phyloP scores from a whole-genome alignment of 2,797 vertebrate genomes.

The Diceros bicornis region DNA sequence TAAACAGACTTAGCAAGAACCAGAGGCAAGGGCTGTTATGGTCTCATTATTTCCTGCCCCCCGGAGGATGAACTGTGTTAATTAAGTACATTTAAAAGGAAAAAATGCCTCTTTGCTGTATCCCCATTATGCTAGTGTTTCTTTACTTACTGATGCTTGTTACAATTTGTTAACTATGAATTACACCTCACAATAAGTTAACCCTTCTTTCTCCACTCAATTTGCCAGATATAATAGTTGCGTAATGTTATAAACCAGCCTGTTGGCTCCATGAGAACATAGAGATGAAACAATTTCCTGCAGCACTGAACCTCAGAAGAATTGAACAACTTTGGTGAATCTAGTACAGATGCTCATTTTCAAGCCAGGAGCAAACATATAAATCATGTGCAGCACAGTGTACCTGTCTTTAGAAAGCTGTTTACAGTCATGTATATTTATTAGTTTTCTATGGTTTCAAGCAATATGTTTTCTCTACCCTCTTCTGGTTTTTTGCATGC shows the following conservation, averaged over 20 bases:
- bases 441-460: conserved; percentile 61
- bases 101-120: conserved; percentile 22
- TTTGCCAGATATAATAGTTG: conserved; percentile 51
- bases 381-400: conserved; percentile 63
- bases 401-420: conserved; percentile 69
- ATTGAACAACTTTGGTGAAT: conserved; percentile 57
- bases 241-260: conserved; percentile 22
- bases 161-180: conserved; percentile 72
- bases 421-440: conserved; percentile 59
- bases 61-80: conserved; percentile 66
- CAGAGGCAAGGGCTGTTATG: conserved; percentile 54
- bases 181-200: conserved; percentile 66
- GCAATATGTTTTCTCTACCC: conserved; percentile 10
- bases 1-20: conserved; percentile 62
- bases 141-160: conserved; percentile 66
- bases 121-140: conserved; percentile 13
- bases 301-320: conserved; percentile 46
- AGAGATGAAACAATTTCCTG: conserved; percentile 40
- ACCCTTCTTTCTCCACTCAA: conserved; percentile 25
- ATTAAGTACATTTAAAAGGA: conserved; percentile 69
- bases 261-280: conserved; percentile 27
- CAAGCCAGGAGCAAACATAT: conserved; percentile 62
- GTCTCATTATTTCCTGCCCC: conserved; percentile 73
- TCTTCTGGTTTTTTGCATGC: not conserved
- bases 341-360: conserved; percentile 55